phyloP scores from a whole-genome alignment of 2,113 vertebrate genomes.

The Progne subis region DNA sequence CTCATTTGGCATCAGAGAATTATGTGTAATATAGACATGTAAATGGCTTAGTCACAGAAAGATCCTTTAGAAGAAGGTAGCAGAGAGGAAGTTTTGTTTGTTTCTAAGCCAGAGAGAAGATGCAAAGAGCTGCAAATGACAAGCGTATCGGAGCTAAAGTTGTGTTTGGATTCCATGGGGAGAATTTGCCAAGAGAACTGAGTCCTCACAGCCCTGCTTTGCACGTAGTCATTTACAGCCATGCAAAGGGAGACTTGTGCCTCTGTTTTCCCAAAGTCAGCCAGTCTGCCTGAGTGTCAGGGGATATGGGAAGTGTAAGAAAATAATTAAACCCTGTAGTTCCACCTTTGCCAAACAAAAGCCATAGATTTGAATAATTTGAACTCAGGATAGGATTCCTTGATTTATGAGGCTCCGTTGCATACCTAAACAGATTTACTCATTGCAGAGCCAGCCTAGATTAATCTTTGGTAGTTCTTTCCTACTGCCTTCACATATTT shows the following conservation, averaged over 20 bases:
- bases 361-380: background rate
- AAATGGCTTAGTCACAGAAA: conserved; percentile 46
- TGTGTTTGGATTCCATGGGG: background rate
- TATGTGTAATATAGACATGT: conserved; percentile 45
- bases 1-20: conserved; percentile 57
- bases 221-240: background rate
- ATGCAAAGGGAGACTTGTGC: background rate
- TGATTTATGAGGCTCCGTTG: background rate
- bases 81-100: background rate
- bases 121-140: background rate
- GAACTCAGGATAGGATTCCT: background rate
- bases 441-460: background rate
- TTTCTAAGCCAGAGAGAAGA: background rate
- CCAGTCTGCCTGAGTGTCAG: background rate
- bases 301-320: background rate
- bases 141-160: background rate
- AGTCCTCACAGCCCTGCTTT: background rate
- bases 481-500: background rate
- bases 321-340: background rate
- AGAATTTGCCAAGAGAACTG: background rate
- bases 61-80: background rate
- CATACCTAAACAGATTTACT: background rate
- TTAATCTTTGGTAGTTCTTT: background rate
- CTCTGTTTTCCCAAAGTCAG: background rate
- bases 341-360: background rate